Evolutionary conservation across 1,140 invertebrate genomes (phyloP), one percentile per base, ranked within the genome.

Genomic region (Caenorhabditis briggsae): DNA sequence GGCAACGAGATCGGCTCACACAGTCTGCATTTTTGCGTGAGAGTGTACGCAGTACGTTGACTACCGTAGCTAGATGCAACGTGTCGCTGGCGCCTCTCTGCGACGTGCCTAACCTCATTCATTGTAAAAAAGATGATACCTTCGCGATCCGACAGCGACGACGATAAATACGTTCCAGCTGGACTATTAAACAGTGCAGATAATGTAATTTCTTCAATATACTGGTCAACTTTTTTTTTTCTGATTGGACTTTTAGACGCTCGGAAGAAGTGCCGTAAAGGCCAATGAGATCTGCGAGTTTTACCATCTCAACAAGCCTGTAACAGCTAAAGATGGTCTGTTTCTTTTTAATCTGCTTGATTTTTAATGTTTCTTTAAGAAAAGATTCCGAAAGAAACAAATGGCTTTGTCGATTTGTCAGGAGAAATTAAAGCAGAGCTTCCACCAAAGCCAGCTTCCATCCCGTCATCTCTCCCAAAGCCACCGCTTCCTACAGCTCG

Each of bases 221-320:
- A n/a, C n/a, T 11, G 18, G 16, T 25, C 23, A 61, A 11, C 25
- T 12, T 46, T 14, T 46, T 46, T 16, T 9, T 5, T 14, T 16
- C 11, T 33, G 20, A 33, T 23, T 53, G 23, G 0, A 9, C 23
- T 50, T 78, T 78, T 46, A 70, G 70, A 23, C 43, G 12, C 12
- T 53, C 14, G 33, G 23, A 3, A 50, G n/a, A 11, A 78, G 41
- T 14, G 8, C 33, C 0, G 43, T 78, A n/a, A 78, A 78, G 50
- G 70, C 14, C 43, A 78, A 50, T 78, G 70, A 78, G 41, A 78
- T 78, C 18, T 53, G 46, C n/a, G 70, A 78, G n/a, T 78, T 78
- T n/a, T 78, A 78, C 70, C 53, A 78, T 50, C 14, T 43, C 20
- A 78, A 23, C 20, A 78, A 78, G n/a, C 16, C 70, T 14, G 33